These are phyloP conservation scores for Alligator mississippiensis DNA, from an alignment of 2,113 vertebrate genomes.

Conservation along the genomic window DNA sequence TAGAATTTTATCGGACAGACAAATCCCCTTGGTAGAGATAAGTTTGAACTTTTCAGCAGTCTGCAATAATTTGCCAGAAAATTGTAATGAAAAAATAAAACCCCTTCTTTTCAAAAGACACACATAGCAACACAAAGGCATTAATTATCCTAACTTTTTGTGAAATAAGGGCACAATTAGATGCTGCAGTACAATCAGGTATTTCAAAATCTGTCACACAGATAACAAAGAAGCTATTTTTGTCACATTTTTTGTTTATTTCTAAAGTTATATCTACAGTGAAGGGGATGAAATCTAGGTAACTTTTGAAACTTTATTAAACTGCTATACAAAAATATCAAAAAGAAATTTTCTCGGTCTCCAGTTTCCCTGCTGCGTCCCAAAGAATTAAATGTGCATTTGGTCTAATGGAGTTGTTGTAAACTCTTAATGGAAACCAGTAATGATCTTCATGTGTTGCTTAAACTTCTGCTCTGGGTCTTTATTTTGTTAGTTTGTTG, in stretches of 20 bases:
- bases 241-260: conserved; percentile 48
- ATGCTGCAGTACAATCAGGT: conserved; percentile 48
- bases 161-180: conserved; percentile 53
- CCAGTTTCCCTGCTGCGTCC: background rate
- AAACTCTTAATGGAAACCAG: background rate
- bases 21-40: conserved; percentile 18
- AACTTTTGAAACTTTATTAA: conserved; percentile 40
- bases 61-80: conserved; percentile 50
- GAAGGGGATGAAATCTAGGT: conserved; percentile 16
- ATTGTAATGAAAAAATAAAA: conserved; percentile 55
- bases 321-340: conserved; percentile 8
- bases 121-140: conserved; percentile 42
- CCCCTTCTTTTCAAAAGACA: conserved; percentile 18
- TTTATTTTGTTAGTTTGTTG: background rate
- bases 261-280: conserved; percentile 36
- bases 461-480: background rate
- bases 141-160: conserved; percentile 70
- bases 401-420: background rate
- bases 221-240: conserved; percentile 64
- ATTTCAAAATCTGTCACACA: conserved; percentile 69
- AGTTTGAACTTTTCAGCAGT: conserved; percentile 9
- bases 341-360: background rate
- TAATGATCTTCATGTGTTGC: background rate
- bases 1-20: background rate
- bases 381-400: background rate